Base-by-base conservation (phyloP, 2,888 invertebrate species). In the Listrodromus nycthemerus region DNA sequence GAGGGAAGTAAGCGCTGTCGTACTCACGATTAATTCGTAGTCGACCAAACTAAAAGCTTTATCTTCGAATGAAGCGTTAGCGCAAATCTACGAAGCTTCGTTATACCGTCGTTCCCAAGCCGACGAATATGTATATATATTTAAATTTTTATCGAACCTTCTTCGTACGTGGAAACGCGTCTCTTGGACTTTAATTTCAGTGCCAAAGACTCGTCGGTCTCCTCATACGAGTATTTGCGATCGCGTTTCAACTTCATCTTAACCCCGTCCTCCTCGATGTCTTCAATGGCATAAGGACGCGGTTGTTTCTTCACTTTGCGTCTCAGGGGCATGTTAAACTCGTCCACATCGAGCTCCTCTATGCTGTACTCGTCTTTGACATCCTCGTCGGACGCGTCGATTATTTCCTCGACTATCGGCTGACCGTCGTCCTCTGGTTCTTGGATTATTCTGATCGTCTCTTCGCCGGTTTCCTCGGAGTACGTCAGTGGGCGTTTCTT, bases 391-490 rank as follows among this genome's bases (percentile, higher is more conserved):
- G 95, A 95, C 90, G 96, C 96, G 85, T 96, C 93, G 86, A 96
- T 95, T 76, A 96, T 95, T 93, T 96, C 96, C 92, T 96, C 96
- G 58, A 94, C 94, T 50, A 94, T 94, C 80, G 95, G 95, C 41
- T 93, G 94, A 66, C 95, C 95, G 84, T 95, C 95, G 88, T 95
- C 95, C 86, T 96, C 95, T 86, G 95, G 91, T 94, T 96, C 96
- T 94, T 95, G 95, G 69, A 95, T 94, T 67, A 96, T 94, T 91
- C 95, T 95, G 55, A 97, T 96, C 0, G 96, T 96, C 83, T 96
- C 95, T 94, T 97, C 97, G 78, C 96, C 96, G 21, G 96, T 95
- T 93, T 96, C 97, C 94, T 97, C 97, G 13, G 95, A 95, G 92
- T 96, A 97, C 1, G 97, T 97, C 80, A 95, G 95, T 74, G 96